Evolutionary conservation across 2,113 vertebrate genomes (phyloP).

Genomic region (Rhinopomastus cyanomelas): DNA sequence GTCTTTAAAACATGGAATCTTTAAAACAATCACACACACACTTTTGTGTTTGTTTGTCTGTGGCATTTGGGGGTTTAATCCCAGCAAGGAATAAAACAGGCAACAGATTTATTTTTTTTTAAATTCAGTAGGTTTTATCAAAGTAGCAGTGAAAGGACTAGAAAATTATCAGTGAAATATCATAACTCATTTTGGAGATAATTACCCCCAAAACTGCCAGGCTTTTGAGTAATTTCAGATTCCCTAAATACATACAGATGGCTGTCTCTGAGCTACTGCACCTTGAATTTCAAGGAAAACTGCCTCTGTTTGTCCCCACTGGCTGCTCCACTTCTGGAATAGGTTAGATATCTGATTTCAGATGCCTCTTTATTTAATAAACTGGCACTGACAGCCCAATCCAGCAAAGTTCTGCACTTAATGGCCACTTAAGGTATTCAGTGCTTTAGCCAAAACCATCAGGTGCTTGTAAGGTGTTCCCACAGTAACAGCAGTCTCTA

Average conservation of each 20-base stretch:
- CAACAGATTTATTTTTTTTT: background rate
- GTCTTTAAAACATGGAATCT: background rate
- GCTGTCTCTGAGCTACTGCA: conserved; percentile 2
- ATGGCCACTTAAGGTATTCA: background rate
- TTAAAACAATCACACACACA: background rate
- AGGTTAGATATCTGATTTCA: background rate
- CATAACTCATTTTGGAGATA: conserved; percentile 15
- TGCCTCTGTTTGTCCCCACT: background rate
- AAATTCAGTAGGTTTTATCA: background rate
- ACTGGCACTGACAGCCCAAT: background rate
- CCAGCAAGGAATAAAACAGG: background rate
- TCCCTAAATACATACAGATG: conserved; percentile 6
- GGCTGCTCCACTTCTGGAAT: background rate
- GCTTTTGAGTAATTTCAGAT: conserved; percentile 18
- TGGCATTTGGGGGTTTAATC: background rate
- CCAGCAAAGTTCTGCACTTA: background rate
- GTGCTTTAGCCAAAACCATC: background rate
- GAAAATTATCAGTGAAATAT: conserved; percentile 1
- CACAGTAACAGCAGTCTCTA: background rate
- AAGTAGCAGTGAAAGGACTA: background rate
- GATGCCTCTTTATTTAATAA: background rate
- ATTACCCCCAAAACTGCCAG: background rate
- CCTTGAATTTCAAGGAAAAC: conserved; percentile 19
- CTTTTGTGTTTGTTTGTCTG: background rate
- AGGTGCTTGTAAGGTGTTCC: background rate